Conservation (phyloP, 2,888 invertebrate species). For the Cerastoderma edule region DNA sequence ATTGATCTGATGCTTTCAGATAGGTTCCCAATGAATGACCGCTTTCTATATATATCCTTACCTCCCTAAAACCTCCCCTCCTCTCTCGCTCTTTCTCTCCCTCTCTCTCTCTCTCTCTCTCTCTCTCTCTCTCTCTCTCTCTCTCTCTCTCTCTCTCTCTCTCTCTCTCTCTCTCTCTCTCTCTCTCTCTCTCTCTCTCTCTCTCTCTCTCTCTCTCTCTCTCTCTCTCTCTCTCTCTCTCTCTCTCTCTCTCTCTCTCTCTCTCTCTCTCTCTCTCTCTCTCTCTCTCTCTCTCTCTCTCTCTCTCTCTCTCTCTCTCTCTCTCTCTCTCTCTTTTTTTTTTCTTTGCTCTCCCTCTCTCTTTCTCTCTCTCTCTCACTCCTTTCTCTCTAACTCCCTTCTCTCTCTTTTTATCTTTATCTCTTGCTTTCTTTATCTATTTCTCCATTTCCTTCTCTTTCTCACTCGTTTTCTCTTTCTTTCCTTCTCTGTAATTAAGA, state of each 20-base stretch:
- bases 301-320: slow-evolving; percentile 3
- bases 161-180: neutral
- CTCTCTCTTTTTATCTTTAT: too few relatives aligned
- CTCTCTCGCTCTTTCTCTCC: neutral
- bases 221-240: neutral
- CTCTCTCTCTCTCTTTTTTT: slow-evolving; percentile 1
- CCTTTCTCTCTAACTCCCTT: too few relatives aligned
- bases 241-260: slow-evolving; percentile 5
- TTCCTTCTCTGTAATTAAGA: too few relatives aligned
- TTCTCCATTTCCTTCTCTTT: too few relatives aligned
- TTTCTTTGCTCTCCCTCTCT: too few relatives aligned
- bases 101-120: neutral
- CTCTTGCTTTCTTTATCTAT: too few relatives aligned
- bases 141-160: neutral
- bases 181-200: neutral
- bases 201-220: neutral
- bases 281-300: slow-evolving; percentile 1
- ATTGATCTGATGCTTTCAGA: too few relatives aligned
- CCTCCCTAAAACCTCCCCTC: neutral
- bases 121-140: neutral
- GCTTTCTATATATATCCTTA: too few relatives aligned
- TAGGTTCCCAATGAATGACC: too few relatives aligned
- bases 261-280: slow-evolving; percentile 1
- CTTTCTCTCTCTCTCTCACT: too few relatives aligned
- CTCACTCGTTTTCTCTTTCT: too few relatives aligned